Conservation (phyloP, 2,113 vertebrate genomes). For the Muscicapa adusta region DNA sequence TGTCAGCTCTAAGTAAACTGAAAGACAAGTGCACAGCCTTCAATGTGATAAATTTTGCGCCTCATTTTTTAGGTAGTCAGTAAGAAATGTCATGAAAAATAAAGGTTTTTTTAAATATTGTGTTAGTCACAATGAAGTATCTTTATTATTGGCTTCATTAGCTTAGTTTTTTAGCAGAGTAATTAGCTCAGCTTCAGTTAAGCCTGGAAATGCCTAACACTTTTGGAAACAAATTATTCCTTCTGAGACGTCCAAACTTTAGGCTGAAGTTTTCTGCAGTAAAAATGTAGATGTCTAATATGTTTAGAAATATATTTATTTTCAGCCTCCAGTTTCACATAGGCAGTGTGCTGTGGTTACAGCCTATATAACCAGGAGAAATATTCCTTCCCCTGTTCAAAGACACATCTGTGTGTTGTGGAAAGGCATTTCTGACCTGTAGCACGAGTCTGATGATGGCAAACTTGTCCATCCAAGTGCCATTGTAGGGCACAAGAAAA, state of each 20-base stretch:
- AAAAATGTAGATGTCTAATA: not conserved
- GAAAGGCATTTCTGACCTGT: not conserved
- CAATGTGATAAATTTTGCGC: not conserved
- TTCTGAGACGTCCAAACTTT: not conserved
- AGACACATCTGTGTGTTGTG: not conserved
- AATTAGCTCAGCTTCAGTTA: not conserved
- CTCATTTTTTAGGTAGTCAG: not conserved
- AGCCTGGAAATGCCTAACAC: not conserved
- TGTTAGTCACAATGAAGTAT: not conserved
- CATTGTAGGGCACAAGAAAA: accelerated
- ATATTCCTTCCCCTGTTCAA: not conserved
- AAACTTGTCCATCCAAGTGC: not conserved
- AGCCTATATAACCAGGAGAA: not conserved
- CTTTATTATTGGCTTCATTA: not conserved
- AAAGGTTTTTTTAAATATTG: not conserved
- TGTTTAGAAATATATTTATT: not conserved
- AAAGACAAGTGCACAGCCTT: not conserved
- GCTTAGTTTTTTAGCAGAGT: not conserved
- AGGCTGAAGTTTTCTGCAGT: not conserved
- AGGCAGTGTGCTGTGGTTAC: not conserved
- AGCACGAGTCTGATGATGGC: not conserved
- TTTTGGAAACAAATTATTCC: not conserved
- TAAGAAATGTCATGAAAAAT: not conserved
- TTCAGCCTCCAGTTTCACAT: not conserved
- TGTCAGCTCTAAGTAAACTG: not conserved